Percentiles rank a stretch among this genome's conserved stretches.
Conservation (phyloP, 2,797 vertebrate genomes). For the Pachyuromys duprasi region DNA sequence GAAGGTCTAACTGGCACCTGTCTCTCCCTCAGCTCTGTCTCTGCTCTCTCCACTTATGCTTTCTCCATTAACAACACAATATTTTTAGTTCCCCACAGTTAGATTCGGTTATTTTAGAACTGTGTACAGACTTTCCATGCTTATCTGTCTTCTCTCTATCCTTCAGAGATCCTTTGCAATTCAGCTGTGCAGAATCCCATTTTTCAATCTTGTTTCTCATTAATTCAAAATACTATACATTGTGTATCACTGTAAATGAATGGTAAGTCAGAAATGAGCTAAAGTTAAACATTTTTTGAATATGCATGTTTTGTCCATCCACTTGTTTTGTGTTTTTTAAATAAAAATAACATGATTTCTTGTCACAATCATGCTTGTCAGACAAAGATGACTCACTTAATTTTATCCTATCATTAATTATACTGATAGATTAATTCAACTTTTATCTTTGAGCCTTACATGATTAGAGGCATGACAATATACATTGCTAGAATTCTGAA, state of each 20-base stretch:
- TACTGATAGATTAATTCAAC: neutral
- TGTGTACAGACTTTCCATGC: neutral
- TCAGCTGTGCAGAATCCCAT: neutral
- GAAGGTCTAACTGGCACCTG: slow-evolving; percentile 68
- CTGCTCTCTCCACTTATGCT: slow-evolving; percentile 1
- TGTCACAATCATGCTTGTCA: neutral
- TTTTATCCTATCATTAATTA: slow-evolving; percentile 30
- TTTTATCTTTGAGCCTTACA: neutral
- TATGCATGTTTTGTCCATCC: neutral
- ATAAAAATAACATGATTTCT: neutral
- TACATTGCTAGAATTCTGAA: neutral
- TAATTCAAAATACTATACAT: neutral
- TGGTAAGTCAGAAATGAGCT: neutral
- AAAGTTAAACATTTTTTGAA: slow-evolving; percentile 34
- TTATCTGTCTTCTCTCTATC: slow-evolving; percentile 22
- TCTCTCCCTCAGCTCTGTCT: neutral
- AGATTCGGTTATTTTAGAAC: slow-evolving; percentile 61
- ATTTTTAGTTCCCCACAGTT: slow-evolving; percentile 59
- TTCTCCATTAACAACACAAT: slow-evolving; percentile 45
- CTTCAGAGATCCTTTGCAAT: neutral
- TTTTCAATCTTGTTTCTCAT: neutral
- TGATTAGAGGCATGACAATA: neutral
- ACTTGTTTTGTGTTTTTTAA: neutral
- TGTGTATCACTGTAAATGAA: neutral
- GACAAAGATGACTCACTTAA: neutral